Percentiles rank a stretch among this genome's conserved stretches.
Evolutionary conservation across 2,888 invertebrate species (phyloP).

Genomic region (Erebia aethiops): DNA sequence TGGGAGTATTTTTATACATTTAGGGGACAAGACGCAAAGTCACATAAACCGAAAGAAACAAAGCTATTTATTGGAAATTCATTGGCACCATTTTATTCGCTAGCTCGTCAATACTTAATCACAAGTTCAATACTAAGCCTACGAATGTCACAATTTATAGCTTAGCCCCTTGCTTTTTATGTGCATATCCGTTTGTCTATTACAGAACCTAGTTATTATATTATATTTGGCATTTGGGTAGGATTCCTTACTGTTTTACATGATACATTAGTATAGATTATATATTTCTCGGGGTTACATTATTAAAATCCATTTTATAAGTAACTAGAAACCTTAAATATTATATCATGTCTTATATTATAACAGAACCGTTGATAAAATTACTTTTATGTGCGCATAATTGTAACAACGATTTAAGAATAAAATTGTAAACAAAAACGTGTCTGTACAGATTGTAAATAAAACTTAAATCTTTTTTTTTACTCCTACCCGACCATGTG

Average conservation of each 20-base stretch:
- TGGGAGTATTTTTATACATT: background rate
- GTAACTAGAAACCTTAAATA: slow-evolving; percentile 32
- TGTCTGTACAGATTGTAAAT: slow-evolving; percentile 40
- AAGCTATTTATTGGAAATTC: background rate
- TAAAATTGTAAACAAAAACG: slow-evolving; percentile 15
- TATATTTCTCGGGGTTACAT: slow-evolving; percentile 31
- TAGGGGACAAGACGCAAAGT: background rate
- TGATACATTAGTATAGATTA: slow-evolving; percentile 23
- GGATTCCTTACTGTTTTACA: slow-evolving; percentile 15
- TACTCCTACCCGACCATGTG: background rate
- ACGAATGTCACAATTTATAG: too few relatives aligned
- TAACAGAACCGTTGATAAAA: slow-evolving; percentile 40
- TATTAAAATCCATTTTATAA: slow-evolving; percentile 30
- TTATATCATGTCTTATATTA: slow-evolving; percentile 17
- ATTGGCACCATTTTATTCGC: too few relatives aligned
- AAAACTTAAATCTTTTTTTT: slow-evolving; percentile 29
- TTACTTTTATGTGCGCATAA: slow-evolving; percentile 35
- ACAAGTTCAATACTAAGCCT: too few relatives aligned
- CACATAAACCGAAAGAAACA: background rate
- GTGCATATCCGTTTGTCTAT: background rate
- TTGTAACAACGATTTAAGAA: slow-evolving; percentile 23
- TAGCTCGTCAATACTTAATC: too few relatives aligned
- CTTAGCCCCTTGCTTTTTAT: background rate
- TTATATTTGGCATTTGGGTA: slow-evolving; percentile 32
- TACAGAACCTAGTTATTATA: background rate